Evolutionary conservation across 2,797 vertebrate species (phyloP).

Genomic region (Brachyrhaphis roseni): DNA sequence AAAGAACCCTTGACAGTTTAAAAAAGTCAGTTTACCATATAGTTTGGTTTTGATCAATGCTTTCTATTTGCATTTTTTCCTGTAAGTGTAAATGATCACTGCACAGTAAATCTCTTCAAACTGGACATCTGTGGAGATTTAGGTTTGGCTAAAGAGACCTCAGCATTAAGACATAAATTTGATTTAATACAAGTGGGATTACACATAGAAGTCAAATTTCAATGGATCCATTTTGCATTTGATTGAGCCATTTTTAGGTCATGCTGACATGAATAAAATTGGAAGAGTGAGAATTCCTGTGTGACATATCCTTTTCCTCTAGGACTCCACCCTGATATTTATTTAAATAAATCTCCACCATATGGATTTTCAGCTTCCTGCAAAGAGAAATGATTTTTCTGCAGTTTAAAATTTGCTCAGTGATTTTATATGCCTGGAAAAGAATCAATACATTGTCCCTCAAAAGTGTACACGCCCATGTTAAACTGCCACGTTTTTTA

Average conservation of each 20-base stretch:
- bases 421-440: background rate
- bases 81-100: constrained; percentile 51
- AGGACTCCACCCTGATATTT: background rate
- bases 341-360: constrained; percentile 14
- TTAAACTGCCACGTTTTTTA: background rate
- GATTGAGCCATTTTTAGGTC: constrained; percentile 37
- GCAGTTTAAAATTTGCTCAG: background rate
- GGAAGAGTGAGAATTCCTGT: background rate
- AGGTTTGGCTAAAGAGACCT: constrained; percentile 26
- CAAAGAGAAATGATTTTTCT: background rate
- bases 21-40: constrained; percentile 17
- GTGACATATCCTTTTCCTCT: background rate
- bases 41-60: constrained; percentile 23
- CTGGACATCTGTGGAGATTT: constrained; percentile 33
- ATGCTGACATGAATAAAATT: constrained; percentile 10
- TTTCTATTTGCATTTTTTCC: constrained; percentile 42
- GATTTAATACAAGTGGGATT: constrained; percentile 24
- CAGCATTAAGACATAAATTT: constrained; percentile 37
- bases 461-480: background rate
- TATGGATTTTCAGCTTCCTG: constrained; percentile 4
- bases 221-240: constrained; percentile 26
- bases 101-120: constrained; percentile 10
- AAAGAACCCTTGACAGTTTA: background rate
- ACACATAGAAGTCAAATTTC: constrained; percentile 16
- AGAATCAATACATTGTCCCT: background rate